Base-by-base conservation (phyloP, 2,113 vertebrate genomes). In the Gobius niger region DNA sequence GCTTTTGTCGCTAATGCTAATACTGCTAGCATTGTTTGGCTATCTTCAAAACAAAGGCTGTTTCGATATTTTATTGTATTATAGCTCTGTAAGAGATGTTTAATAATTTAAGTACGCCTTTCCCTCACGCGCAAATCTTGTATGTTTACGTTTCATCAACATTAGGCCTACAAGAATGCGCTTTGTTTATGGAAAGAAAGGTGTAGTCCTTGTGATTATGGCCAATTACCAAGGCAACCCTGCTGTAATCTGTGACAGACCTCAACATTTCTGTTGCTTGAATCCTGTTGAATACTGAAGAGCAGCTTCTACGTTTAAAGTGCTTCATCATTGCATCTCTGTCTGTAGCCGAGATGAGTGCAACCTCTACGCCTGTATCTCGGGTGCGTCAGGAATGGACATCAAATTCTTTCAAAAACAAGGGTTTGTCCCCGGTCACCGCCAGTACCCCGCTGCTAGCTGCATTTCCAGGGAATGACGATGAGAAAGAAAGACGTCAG, bases 381-480 rank as follows among this genome's bases (percentile, higher is more conserved):
- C 79, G 82, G 53, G 50, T 90, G 10, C 80, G 61, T 53, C 63
- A 57, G 13, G 85, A 87, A 77, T 93, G 92, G 92, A 63, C 74
- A 0, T 86, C 89, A 0, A 88, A 91, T 1, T 81, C 85, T 6
- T 4, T 93, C 10, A 90, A 87, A 52, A 84, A 82, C 71, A 92
- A 87, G 75, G 78, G 80, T 44, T 9, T 83, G 1, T 87, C 89
- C 7, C 88, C 93, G 1, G 78, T 78, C 9, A 81, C 91, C 13
- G 89, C 92, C 71, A 92, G 93, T 65, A 94, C 93, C 1, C 92
- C 95, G 0, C 87, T 93, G 24, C 78, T 96, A 16, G 76, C 92
- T 0, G 90, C 92, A 24, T 95, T 96, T 40, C 93, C 94, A 0
- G 86, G 92, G 10, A 99, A 98, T 7, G 95, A 99, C 0, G 97